Base-by-base conservation (phyloP, 2,888 invertebrate species). In the Silvanus unidentatus region DNA sequence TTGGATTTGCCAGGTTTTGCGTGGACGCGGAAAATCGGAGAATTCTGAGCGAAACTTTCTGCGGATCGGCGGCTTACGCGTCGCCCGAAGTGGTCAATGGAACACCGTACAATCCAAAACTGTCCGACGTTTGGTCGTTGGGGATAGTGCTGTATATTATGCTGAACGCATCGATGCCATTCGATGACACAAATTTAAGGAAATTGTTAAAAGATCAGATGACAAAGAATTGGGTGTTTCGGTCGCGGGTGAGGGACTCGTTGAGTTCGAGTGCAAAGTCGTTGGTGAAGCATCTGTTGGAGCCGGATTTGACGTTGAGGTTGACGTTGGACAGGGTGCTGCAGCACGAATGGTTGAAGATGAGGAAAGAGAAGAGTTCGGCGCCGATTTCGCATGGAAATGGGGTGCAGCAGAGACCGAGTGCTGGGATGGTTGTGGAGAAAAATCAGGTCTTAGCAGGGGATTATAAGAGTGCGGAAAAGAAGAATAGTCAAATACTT, bases 41-140 rank as follows among this genome's bases (percentile, higher is more conserved):
- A 29, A 81, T 89, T 3, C 77, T 91, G 44, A 94, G 94, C 61
- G 81, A 86, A 66, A 95, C 96, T 0, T 96, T 89, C 65, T 96
- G 96, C 67, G 96, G 96, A n/a, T 95, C 94, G 2, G 92, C 94
- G 2, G 94, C 95, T 0, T 97, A 97, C 69, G 96, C 95, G 1
- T 92, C 96, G 1, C 96, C 96, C 0, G 96, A 97, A 73, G 88
- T 96, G 2, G 88, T 96, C 36, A 86, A 86, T 63, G 92, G 92
- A 2, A 85, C 84, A 1, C 89, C 91, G 0, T 92, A 91, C 69
- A 88, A 92, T 71, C 90, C 91, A 0, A 90, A 89, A 70, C 71
- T 88, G 52, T 88, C 90, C 10, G 96, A 96, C 67, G 86, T 94
- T 30, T 97, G 96, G 96, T 92, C 93, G 8, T 75, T 94, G 52